These are phyloP conservation scores for Microtus ochrogaster DNA, from an alignment of 2,113 vertebrate genomes.

Conservation along the genomic window DNA sequence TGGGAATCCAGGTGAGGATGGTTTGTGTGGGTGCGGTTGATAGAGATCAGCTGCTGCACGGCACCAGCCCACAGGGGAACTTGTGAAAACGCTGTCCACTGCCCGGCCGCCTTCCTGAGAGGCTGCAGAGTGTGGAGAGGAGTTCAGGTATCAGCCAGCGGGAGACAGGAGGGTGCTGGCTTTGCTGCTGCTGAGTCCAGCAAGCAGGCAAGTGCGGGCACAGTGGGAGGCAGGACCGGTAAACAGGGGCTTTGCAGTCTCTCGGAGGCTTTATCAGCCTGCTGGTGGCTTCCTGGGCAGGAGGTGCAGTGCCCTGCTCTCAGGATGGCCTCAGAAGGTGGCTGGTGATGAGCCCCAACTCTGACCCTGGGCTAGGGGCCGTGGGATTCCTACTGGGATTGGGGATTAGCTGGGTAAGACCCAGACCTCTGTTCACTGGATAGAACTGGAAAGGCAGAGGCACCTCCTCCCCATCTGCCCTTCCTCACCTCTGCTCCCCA, in stretches of 20 bases:
- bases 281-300: background rate
- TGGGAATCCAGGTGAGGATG: slow-evolving; percentile 40
- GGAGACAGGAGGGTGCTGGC: background rate
- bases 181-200: background rate
- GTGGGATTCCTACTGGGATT: background rate
- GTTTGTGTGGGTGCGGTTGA: slow-evolving; percentile 32
- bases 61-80: background rate
- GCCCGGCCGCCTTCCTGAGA: background rate
- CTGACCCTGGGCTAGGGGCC: background rate
- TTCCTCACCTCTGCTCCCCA: background rate
- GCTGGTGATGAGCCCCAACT: background rate
- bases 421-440: background rate
- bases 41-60: background rate
- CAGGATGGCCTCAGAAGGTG: background rate
- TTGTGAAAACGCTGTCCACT: background rate
- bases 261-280: background rate
- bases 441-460: background rate
- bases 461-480: background rate
- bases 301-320: background rate
- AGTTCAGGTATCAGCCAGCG: background rate
- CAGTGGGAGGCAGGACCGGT: background rate
- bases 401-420: background rate
- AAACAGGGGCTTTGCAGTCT: accelerated
- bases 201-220: background rate
- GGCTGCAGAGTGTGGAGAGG: background rate